These are phyloP conservation scores for Sebastes hubbsi DNA, from an alignment of 2,797 vertebrate genomes.

Conservation along the genomic window DNA sequence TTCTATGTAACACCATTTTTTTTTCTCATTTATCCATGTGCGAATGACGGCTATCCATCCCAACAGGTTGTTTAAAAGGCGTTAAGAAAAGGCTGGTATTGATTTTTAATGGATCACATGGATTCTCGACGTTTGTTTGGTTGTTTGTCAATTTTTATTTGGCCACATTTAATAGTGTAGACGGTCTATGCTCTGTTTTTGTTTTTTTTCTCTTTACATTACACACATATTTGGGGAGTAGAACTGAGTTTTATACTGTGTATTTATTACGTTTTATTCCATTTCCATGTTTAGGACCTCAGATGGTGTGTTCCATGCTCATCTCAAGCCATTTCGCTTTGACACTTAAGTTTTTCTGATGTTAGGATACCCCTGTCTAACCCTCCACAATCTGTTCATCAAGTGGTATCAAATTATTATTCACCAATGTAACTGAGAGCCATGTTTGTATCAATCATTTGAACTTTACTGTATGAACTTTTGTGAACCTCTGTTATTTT, in stretches of 20 bases:
- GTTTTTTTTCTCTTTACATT: slow-evolving; percentile 18
- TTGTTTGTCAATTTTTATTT: too few relatives aligned
- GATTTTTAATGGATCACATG: too few relatives aligned
- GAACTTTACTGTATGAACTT: not conserved
- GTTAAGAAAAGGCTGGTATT: too few relatives aligned
- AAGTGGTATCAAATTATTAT: not conserved
- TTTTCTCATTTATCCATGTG: too few relatives aligned
- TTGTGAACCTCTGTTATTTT: slow-evolving; percentile 8
- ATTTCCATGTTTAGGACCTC: slow-evolving; percentile 15
- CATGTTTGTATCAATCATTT: slow-evolving; percentile 25
- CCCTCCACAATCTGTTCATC: not conserved
- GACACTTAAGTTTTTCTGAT: not conserved
- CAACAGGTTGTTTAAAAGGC: too few relatives aligned
- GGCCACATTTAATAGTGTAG: too few relatives aligned
- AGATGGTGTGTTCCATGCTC: not conserved
- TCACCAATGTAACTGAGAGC: slow-evolving; percentile 11
- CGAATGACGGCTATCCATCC: too few relatives aligned
- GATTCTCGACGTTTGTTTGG: too few relatives aligned
- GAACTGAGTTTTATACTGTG: slow-evolving; percentile 61
- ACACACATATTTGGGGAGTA: slow-evolving; percentile 6
- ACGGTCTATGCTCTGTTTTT: not conserved
- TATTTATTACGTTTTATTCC: slow-evolving; percentile 72
- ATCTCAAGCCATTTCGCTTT: slow-evolving; percentile 30
- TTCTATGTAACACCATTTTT: not conserved
- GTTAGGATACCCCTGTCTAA: not conserved